Base-by-base conservation (phyloP, 2,888 invertebrate genomes). In the Coelinius sp. region DNA sequence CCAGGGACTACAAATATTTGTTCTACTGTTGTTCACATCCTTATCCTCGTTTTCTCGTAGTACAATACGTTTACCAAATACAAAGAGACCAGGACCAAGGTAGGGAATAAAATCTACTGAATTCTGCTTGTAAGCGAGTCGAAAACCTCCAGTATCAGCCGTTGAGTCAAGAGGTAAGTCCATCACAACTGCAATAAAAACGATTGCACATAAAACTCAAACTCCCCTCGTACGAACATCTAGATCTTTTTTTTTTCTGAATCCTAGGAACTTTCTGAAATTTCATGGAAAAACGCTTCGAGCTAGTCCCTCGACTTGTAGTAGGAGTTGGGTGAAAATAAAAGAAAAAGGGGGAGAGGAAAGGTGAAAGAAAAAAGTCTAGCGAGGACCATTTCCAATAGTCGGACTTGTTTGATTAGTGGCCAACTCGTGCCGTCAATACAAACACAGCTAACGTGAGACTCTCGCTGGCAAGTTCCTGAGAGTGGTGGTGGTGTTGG, bases 121-220 rank as follows among this genome's bases (percentile, higher is more conserved):
- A 35, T 91, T 88, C 88, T 96, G 95, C 76, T 91, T 92, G 85
- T 94, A 96, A 12, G 92, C 92, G 75, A 94, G 85, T 82, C 94
- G 94, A 82, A 96, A 96, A 73, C 92, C 91, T 10, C 96, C 96
- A 0, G 95, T 94, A 77, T 94, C 93, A 0, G 94, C 93, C 49
- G 92, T 92, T 3, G 92, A 90, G 85, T 94, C 92, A 69, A 88
- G 84, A 70, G 93, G 91, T 59, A 92, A 90, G 86, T 96, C 96
- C 52, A 96, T 89, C 12, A 95, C 92, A 81, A 96, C 96, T 96
- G 88, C 24, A 90, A 90, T 76, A 67, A 73, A 73, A 56, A 56
- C 0, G 12, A 56, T 27, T 64, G 49, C 20, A 27, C n/a, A 31
- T 68, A 17, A 27, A 56, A 56, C 22, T n/a, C 22, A 68, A 7